Evolutionary conservation across 2,113 vertebrate genomes (phyloP).

Genomic region (Rhegmatorhina hoffmannsi): DNA sequence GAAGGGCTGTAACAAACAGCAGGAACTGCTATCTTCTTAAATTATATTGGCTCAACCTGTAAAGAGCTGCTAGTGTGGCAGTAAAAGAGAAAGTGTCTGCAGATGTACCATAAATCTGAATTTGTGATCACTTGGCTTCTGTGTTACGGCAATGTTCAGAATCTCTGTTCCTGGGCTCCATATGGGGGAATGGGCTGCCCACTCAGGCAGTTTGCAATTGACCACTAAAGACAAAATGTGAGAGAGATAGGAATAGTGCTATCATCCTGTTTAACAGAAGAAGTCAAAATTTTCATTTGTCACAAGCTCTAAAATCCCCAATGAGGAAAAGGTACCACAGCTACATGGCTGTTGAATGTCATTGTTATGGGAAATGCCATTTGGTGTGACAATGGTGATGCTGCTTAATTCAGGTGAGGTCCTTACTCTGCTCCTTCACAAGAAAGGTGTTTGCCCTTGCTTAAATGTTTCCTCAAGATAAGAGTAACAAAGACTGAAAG

Average conservation of each 20-base stretch:
- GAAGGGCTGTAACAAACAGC: not conserved
- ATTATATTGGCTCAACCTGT: not conserved
- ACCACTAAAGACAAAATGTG: not conserved
- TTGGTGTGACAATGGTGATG: not conserved
- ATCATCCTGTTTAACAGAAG: not conserved
- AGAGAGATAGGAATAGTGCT: not conserved
- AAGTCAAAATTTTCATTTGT: not conserved
- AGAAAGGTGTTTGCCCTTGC: not conserved
- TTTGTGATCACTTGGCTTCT: not conserved
- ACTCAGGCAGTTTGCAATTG: not conserved
- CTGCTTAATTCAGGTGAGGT: not conserved
- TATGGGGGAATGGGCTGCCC: not conserved
- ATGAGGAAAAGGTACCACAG: not conserved
- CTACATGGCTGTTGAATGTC: not conserved
- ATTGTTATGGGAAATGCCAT: not conserved
- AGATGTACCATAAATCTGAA: not conserved
- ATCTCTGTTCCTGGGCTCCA: rapidly evolving
- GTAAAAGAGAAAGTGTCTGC: not conserved
- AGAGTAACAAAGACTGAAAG: not conserved
- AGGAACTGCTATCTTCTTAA: not conserved
- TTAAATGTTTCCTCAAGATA: not conserved
- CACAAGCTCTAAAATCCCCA: not conserved
- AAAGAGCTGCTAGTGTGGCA: not conserved
- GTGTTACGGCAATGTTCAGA: rapidly evolving
- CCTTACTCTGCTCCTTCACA: not conserved